Percentiles rank a stretch among this genome's conserved stretches.
These are phyloP conservation scores for Sebastes cheni DNA, from an alignment of 2,797 vertebrate species.

Conservation along the genomic window DNA sequence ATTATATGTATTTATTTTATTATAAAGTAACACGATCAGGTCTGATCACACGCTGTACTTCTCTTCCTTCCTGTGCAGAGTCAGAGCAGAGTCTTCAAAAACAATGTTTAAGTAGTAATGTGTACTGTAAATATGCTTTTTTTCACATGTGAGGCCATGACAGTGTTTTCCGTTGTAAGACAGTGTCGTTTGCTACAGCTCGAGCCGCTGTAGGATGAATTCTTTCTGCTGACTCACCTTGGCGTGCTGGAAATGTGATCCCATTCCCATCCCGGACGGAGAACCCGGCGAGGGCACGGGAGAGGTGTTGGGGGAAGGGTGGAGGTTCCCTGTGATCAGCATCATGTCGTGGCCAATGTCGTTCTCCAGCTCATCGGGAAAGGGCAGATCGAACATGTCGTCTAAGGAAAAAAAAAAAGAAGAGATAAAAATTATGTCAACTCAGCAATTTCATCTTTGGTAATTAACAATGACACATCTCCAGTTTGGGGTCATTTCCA, in stretches of 20 bases:
- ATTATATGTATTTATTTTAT: background rate
- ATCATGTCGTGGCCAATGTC: constrained; percentile 93
- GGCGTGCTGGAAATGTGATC: constrained; percentile 93
- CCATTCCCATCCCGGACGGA: constrained; percentile 91
- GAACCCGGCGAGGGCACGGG: constrained; percentile 95
- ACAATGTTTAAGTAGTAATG: background rate
- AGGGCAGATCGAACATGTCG: constrained; percentile 89
- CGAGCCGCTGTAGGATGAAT: background rate
- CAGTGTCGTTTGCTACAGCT: background rate
- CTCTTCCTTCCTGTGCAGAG: background rate
- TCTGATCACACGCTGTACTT: background rate
- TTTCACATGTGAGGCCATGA: background rate
- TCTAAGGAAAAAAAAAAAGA: constrained; percentile 44
- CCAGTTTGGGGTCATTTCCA: background rate
- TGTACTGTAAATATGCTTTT: background rate
- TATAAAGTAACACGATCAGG: background rate
- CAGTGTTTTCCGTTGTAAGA: background rate
- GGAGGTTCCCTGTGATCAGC: constrained; percentile 95
- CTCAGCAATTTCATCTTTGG: background rate
- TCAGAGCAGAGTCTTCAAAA: background rate
- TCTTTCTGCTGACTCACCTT: constrained; percentile 84
- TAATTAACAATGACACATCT: background rate
- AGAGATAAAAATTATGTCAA: background rate
- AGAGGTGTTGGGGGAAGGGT: constrained; percentile 94
- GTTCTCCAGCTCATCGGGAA: constrained; percentile 91